Evolutionary conservation across 2,888 invertebrate genomes (phyloP).

Genomic region (Troilus luridus): DNA sequence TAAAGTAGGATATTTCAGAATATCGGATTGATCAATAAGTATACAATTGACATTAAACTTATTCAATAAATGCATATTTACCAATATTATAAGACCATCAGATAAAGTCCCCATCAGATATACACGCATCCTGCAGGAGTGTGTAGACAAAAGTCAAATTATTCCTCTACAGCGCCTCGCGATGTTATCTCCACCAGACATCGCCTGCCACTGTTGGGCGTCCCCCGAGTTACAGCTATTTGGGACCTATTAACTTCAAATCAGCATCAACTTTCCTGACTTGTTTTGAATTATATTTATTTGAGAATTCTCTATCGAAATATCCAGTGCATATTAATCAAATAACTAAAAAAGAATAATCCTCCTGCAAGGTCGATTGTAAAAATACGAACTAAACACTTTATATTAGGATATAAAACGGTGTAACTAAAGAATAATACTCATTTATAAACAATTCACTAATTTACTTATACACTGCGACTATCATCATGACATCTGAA

Average conservation of each 20-base stretch:
- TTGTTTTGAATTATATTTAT: not conserved
- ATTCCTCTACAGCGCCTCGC: not conserved
- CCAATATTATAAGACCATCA: not conserved
- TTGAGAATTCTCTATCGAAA: not conserved
- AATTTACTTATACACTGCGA: too few relatives aligned
- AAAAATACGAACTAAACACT: too few relatives aligned
- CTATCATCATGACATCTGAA: too few relatives aligned
- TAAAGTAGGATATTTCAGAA: too few relatives aligned
- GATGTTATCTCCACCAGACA: not conserved
- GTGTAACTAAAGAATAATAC: too few relatives aligned
- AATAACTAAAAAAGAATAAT: too few relatives aligned
- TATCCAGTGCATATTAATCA: too few relatives aligned
- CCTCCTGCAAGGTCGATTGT: too few relatives aligned
- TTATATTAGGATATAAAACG: too few relatives aligned
- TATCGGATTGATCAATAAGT: not conserved
- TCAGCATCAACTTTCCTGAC: not conserved
- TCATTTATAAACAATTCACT: too few relatives aligned
- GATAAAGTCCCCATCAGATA: not conserved
- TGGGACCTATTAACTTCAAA: not conserved
- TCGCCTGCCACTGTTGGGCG: constrained; percentile 5
- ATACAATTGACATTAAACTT: not conserved
- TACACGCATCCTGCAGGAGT: not conserved
- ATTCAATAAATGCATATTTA: not conserved
- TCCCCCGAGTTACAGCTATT: not conserved
- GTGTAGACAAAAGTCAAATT: not conserved